These are phyloP conservation scores for Trochalopteron elliotii DNA, from an alignment of 2,113 vertebrate species.

Conservation along the genomic window DNA sequence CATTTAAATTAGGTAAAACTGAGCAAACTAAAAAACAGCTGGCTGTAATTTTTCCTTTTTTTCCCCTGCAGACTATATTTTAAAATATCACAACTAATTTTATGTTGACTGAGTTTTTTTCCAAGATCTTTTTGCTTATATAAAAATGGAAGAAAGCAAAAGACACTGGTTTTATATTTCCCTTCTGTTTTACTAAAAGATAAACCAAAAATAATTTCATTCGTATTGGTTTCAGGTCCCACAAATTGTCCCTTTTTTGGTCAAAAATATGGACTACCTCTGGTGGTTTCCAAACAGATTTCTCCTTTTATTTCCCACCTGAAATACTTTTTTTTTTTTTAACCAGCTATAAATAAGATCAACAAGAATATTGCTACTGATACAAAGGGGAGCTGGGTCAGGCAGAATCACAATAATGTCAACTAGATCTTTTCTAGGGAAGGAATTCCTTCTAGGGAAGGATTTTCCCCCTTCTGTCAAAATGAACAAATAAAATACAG, in stretches of 20 bases:
- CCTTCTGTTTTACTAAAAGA: not conserved
- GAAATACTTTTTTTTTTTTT: not conserved
- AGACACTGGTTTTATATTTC: not conserved
- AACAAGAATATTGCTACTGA: not conserved
- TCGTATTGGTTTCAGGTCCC: not conserved
- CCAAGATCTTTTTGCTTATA: not conserved
- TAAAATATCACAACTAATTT: not conserved
- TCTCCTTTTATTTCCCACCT: not conserved
- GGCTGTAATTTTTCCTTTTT: not conserved
- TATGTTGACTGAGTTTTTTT: not conserved
- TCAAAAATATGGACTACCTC: not conserved
- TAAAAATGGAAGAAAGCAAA: conserved; percentile 2
- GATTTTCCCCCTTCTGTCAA: not conserved
- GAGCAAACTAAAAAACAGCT: not conserved
- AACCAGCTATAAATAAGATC: not conserved
- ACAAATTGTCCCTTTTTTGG: not conserved
- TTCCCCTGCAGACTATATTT: not conserved
- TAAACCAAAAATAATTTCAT: not conserved
- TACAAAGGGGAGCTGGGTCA: not conserved
- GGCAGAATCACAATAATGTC: not conserved
- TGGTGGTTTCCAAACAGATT: not conserved
- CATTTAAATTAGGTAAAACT: not conserved
- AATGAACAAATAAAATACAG: not conserved
- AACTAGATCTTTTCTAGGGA: not conserved
- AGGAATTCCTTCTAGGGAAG: not conserved